Conservation (phyloP, 37 sponge, comb jelly and placozoan species). For the Hormiphora californensis region DNA sequence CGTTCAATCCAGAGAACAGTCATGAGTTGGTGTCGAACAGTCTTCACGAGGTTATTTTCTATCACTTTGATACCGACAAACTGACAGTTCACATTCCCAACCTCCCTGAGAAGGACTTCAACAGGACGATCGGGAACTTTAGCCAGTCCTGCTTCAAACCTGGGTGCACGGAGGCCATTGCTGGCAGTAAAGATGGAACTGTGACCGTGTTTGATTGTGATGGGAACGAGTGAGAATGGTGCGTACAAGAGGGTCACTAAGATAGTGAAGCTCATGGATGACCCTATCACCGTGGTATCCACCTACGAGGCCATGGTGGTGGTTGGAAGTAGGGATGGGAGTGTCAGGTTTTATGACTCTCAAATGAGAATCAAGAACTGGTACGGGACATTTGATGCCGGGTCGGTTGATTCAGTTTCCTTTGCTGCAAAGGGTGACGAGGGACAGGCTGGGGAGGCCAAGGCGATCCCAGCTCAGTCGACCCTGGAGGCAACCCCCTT, state of each 20-base stretch:
- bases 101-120: conserved; percentile 72
- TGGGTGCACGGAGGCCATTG: conserved; percentile 61
- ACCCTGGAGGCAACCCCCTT: conserved; percentile 65
- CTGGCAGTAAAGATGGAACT: conserved; percentile 77
- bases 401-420: conserved; percentile 66
- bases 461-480: conserved; percentile 57
- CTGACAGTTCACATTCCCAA: conserved; percentile 11
- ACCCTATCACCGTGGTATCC: conserved; percentile 28
- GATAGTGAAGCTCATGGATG: conserved; percentile 40
- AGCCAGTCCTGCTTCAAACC: conserved; percentile 73
- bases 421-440: conserved; percentile 63
- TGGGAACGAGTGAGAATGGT: conserved; percentile 19
- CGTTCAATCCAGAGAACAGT: conserved; percentile 65
- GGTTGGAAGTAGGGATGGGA: conserved; percentile 70
- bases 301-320: conserved; percentile 62
- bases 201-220: conserved; percentile 81
- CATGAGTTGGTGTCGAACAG: conserved; percentile 68
- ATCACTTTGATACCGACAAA: conserved; percentile 65
- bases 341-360: conserved; percentile 79
- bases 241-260: conserved; percentile 20
- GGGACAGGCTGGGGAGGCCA: background rate
- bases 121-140: conserved; percentile 71
- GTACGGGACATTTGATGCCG: conserved; percentile 60
- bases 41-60: conserved; percentile 79
- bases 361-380: conserved; percentile 79